A percentile compares a stretch with the other conserved stretches of the same genome.
Conservation (phyloP, 2,113 vertebrate species). For the Equus quagga region DNA sequence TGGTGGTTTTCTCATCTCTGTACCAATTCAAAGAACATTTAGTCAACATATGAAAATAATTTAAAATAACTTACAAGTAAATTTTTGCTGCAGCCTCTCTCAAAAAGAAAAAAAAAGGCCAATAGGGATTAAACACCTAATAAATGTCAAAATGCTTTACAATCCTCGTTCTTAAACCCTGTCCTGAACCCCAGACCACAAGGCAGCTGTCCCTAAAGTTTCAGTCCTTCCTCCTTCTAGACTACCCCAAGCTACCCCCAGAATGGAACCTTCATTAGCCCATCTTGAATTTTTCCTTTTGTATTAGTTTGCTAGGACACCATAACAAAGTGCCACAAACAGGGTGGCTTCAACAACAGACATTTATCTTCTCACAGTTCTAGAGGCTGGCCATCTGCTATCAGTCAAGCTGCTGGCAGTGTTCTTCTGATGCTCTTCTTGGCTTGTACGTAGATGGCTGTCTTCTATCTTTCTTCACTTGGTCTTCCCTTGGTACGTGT, state of each 20-base stretch:
- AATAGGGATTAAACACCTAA: not conserved
- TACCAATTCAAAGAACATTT: not conserved
- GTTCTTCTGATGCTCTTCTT: not conserved
- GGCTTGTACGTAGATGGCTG: too few relatives aligned
- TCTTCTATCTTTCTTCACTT: not conserved
- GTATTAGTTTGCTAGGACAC: not conserved
- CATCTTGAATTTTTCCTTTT: not conserved
- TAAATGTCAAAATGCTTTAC: not conserved
- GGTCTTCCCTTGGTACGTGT: not conserved
- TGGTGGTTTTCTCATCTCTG: not conserved
- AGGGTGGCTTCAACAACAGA: not conserved
- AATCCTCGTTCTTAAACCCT: not conserved
- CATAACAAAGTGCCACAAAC: not conserved
- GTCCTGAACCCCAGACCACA: not conserved
- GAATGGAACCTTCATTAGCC: not conserved
- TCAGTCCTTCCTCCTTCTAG: not conserved
- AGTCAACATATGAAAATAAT: not conserved
- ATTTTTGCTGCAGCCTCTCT: not conserved
- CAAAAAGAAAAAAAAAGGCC: not conserved
- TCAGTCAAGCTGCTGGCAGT: not conserved
- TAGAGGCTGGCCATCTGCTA: not conserved
- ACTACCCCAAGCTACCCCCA: not conserved
- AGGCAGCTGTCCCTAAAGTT: not conserved
- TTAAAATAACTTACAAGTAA: not conserved
- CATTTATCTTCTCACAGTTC: not conserved